These are phyloP conservation scores for Mugil cephalus DNA, from an alignment of 2,113 vertebrate genomes.

Conservation along the genomic window DNA sequence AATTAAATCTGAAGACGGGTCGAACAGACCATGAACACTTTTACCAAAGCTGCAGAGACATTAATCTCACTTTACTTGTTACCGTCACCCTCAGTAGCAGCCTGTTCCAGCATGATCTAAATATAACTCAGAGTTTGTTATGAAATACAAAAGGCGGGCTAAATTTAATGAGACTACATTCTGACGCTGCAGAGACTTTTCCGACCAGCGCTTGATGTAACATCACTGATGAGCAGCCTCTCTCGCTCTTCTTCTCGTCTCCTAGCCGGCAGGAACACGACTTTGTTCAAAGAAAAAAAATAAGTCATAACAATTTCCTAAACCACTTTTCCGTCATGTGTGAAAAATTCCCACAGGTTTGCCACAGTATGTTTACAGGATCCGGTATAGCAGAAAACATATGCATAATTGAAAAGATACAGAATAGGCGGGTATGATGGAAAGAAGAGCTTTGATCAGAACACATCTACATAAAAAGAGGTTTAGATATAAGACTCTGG, in stretches of 20 bases:
- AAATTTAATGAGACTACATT: slow-evolving; percentile 76
- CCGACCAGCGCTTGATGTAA: slow-evolving; percentile 60
- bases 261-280: not conserved
- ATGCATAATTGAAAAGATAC: slow-evolving; percentile 33
- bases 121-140: slow-evolving; percentile 77
- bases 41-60: slow-evolving; percentile 57
- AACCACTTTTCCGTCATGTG: slow-evolving; percentile 35
- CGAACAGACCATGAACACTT: slow-evolving; percentile 57
- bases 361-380: slow-evolving; percentile 36
- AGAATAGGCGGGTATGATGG: slow-evolving; percentile 19
- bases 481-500: slow-evolving; percentile 34
- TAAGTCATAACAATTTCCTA: slow-evolving; percentile 26
- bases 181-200: slow-evolving; percentile 57
- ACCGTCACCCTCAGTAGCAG: slow-evolving; percentile 63
- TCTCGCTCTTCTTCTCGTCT: slow-evolving; percentile 2
- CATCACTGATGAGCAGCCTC: slow-evolving; percentile 53
- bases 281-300: slow-evolving; percentile 59
- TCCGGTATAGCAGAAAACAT: not conserved
- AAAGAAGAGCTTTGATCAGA: slow-evolving; percentile 53
- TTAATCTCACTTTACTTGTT: slow-evolving; percentile 74
- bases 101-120: slow-evolving; percentile 70
- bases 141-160: slow-evolving; percentile 75
- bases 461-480: not conserved
- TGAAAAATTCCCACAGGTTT: slow-evolving; percentile 51
- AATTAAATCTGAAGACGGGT: slow-evolving; percentile 67